phyloP scores from a whole-genome alignment of 2,113 vertebrate species.

The Recurvirostra avosetta region DNA sequence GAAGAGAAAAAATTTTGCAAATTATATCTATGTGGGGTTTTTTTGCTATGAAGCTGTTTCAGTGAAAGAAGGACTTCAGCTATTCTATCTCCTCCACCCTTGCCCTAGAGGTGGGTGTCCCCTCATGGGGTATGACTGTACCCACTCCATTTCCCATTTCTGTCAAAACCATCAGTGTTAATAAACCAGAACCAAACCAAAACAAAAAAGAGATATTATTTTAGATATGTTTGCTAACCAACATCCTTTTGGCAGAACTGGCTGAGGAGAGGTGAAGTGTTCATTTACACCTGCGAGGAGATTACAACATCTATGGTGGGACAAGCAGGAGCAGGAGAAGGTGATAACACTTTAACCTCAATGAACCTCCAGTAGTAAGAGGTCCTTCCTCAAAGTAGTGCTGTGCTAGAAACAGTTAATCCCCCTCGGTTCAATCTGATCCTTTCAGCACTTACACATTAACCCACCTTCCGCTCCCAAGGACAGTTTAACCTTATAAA shows the following conservation, averaged over 20 bases:
- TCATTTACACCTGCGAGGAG: neutral
- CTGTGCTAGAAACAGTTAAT: neutral
- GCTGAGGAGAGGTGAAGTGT: neutral
- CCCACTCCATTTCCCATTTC: neutral
- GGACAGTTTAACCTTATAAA: neutral
- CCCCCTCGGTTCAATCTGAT: neutral
- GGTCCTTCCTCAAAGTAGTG: neutral
- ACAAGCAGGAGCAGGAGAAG: neutral
- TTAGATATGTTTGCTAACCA: neutral
- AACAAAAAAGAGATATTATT: rapidly evolving
- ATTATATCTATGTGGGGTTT: neutral
- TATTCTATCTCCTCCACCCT: neutral
- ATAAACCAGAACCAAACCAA: neutral
- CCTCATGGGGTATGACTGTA: neutral
- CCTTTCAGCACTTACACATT: neutral
- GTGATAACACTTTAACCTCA: neutral
- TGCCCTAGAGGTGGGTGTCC: neutral
- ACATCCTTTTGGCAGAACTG: neutral
- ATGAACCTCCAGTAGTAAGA: neutral
- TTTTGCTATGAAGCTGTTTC: neutral
- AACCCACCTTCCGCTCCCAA: neutral
- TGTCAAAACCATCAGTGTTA: neutral
- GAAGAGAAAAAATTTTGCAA: too few species aligned
- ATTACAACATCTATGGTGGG: rapidly evolving
- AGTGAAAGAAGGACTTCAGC: neutral